Evolutionary conservation across 2,888 invertebrate species (phyloP).

Genomic region (Pyrgus malvae): DNA sequence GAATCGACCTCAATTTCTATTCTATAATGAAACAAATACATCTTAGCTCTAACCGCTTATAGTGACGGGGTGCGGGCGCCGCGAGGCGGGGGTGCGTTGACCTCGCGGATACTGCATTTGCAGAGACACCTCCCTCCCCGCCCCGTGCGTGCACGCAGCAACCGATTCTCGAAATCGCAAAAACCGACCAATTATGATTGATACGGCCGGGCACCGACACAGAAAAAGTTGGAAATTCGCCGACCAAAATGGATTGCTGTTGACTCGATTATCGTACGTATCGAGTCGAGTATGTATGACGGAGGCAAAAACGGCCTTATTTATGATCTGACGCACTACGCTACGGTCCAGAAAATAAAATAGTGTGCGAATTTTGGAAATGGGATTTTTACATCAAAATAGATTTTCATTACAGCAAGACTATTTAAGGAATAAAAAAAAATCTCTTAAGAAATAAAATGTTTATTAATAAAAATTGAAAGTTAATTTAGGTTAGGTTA

Average conservation of each 20-base stretch:
- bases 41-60: conserved; percentile 65
- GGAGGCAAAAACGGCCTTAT: no score
- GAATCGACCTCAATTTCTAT: conserved; percentile 4
- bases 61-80: conserved; percentile 37
- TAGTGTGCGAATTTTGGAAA: no score
- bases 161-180: conserved; percentile 60
- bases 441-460: no score
- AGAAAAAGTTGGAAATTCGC: conserved; percentile 55
- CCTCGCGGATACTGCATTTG: conserved; percentile 72
- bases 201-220: conserved; percentile 58
- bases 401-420: no score
- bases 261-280: conserved; percentile 34
- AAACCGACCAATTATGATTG: conserved; percentile 73
- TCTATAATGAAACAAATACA: conserved; percentile 55
- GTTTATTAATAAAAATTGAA: no score
- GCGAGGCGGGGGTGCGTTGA: conserved; percentile 65
- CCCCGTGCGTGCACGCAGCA: conserved; percentile 61
- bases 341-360: no score
- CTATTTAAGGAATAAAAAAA: no score
- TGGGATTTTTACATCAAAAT: no score
- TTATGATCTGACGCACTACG: no score
- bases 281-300: no score
- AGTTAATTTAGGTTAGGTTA: no score
- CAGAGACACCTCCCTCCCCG: conserved; percentile 73
- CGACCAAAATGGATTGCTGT: conserved; percentile 46